Conservation (phyloP, 2,113 vertebrate species). For the Oreochromis tanganicae region DNA sequence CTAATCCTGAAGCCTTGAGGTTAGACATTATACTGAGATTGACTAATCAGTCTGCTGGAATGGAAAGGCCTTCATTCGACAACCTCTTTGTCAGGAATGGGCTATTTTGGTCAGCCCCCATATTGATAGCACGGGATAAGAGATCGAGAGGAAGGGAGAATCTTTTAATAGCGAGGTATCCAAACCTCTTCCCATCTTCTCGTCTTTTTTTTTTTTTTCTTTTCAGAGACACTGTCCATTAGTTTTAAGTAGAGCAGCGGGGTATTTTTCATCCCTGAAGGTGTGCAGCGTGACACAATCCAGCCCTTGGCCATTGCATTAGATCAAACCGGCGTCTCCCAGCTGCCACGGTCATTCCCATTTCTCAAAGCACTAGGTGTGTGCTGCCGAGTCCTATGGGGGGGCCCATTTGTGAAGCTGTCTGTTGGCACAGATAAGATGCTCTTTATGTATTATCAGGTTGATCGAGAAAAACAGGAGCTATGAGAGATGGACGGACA, state of each 20-base stretch:
- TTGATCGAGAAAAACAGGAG: constrained; percentile 64
- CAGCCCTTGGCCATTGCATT: constrained; percentile 68
- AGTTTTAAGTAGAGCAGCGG: constrained; percentile 64
- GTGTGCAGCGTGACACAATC: constrained; percentile 66
- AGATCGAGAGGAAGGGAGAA: constrained; percentile 30
- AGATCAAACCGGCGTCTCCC: constrained; percentile 67
- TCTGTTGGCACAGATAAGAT: constrained; percentile 74
- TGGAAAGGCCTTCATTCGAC: constrained; percentile 57
- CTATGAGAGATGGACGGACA: constrained; percentile 22
- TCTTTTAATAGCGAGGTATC: constrained; percentile 46
- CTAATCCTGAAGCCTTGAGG: constrained; percentile 62
- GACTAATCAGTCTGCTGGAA: constrained; percentile 58
- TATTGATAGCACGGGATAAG: constrained; percentile 43
- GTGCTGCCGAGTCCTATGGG: constrained; percentile 60
- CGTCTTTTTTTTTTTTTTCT: constrained; percentile 13
- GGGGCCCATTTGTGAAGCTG: constrained; percentile 72
- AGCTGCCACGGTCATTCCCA: constrained; percentile 69
- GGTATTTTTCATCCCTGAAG: constrained; percentile 75
- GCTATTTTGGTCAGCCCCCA: constrained; percentile 37
- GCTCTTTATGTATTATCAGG: constrained; percentile 66
- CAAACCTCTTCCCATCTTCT: constrained; percentile 17
- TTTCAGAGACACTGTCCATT: constrained; percentile 70
- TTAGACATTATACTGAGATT: constrained; percentile 52
- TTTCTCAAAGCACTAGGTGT: constrained; percentile 67
- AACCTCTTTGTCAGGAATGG: constrained; percentile 42